Evolutionary conservation across 2,888 invertebrate genomes (phyloP), one percentile per base, ranked within the genome.

Genomic region (Pocota personata): DNA sequence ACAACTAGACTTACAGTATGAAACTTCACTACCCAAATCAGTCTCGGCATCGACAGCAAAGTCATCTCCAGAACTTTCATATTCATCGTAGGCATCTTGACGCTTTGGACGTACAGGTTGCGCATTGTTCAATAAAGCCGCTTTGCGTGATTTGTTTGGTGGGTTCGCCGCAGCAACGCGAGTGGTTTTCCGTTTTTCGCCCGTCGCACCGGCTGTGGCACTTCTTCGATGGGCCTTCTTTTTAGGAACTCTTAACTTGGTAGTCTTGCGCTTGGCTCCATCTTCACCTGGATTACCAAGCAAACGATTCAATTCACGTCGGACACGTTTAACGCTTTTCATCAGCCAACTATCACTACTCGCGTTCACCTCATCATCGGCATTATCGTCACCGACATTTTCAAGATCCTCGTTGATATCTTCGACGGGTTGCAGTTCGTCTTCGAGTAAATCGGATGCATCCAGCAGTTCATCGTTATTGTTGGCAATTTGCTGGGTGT

Each of bases 261-360:
- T 30, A 2, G 30, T 8, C 8, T n/a, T 60, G 8, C 32, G 48
- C 19, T 76, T 87, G n/a, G 35, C 21, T 21, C 75, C 72, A 10
- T 35, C 16, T 37, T 73, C 75, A 8, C 82, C 88, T 5, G 77
- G 76, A 35, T 80, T 88, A 14, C 91, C 90, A 46, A 91, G 90
- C 2, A 91, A 52, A 0, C 90, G 89, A 0, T 87, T 88, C 14
- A 92, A 87, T 32, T 91, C 91, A 21, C 91, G 91, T 12, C 91
- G 90, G 10, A 92, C 91, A 0, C 91, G 90, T 16, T 89, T 89
- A 1, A 91, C 89, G 35, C 91, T 88, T 48, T 89, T 88, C 76
- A 88, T 72, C 46, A 91, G 88, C 92, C 92, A 91, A 40, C 89
- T 89, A 77, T 87, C 89, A 48, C 79, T 75, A 19, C 43, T 72